These are phyloP conservation scores for Hypotaenidia philippensis DNA, from an alignment of 2,797 vertebrate genomes.

Conservation along the genomic window DNA sequence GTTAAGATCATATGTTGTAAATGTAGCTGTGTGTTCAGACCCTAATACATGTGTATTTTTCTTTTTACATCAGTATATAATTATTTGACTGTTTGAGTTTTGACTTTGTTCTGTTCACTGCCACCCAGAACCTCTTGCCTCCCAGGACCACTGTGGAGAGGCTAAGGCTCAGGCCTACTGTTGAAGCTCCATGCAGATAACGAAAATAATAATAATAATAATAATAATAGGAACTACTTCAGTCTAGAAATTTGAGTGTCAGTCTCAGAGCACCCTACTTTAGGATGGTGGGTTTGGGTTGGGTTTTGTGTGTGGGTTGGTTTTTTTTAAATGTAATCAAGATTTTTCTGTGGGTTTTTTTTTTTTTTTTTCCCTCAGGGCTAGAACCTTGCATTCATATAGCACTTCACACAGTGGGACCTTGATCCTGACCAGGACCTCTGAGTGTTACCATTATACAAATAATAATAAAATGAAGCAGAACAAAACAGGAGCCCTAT, in stretches of 20 bases:
- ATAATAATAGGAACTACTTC: not conserved
- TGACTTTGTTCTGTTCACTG: not conserved
- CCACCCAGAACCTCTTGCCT: not conserved
- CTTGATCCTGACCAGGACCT: conserved; percentile 39
- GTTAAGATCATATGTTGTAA: not conserved
- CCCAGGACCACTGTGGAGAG: not conserved
- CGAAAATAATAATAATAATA: not conserved
- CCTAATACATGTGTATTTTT: not conserved
- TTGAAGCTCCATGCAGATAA: not conserved
- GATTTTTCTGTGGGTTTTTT: not conserved
- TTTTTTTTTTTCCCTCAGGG: not conserved
- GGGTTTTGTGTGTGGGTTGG: no score
- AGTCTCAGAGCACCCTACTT: not conserved
- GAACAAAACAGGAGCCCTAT: conserved; percentile 40
- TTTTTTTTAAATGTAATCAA: not conserved
- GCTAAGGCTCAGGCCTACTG: not conserved
- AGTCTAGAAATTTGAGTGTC: not conserved
- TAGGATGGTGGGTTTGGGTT: not conserved
- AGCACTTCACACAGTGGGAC: conserved; percentile 10
- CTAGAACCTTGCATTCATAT: not conserved
- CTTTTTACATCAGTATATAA: not conserved
- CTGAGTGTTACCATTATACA: conserved; percentile 35
- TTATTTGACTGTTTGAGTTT: not conserved
- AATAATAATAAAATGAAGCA: conserved; percentile 51
- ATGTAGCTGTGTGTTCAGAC: not conserved